These are phyloP conservation scores for Alethe castanea DNA, from an alignment of 2,113 vertebrate genomes.

Conservation along the genomic window DNA sequence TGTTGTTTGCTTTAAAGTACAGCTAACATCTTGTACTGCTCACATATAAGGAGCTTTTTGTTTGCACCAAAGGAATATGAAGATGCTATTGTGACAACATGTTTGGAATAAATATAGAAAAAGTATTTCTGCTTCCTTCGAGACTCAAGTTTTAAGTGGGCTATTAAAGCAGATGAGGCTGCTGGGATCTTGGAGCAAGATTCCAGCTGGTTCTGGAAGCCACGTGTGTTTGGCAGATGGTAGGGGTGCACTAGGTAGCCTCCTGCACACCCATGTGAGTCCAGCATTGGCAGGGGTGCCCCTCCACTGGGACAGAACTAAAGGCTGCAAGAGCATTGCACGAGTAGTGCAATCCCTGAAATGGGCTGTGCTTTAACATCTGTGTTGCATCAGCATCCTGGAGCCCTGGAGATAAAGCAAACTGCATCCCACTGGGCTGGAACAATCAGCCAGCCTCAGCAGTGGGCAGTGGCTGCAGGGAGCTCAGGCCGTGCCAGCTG, in stretches of 20 bases:
- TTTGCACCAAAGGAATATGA: background rate
- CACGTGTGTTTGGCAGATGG: background rate
- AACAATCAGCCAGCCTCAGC: rapidly evolving
- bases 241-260: background rate
- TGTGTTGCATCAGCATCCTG: background rate
- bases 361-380: background rate
- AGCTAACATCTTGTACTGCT: background rate
- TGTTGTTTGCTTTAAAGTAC: background rate
- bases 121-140: background rate
- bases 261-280: background rate
- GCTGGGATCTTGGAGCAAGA: background rate
- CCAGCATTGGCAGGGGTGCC: background rate
- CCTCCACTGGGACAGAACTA: background rate
- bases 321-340: background rate
- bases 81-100: background rate
- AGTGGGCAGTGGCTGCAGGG: background rate
- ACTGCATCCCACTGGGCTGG: background rate
- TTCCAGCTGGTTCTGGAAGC: background rate
- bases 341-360: rapidly evolving
- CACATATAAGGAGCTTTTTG: constrained; percentile 7
- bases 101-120: background rate
- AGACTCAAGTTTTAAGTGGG: background rate
- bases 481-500: background rate
- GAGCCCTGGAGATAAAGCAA: background rate
- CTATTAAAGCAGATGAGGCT: constrained; percentile 32